Percentiles rank a stretch among this genome's conserved stretches.
Conservation (phyloP, 2,888 invertebrate species). For the Dendrolimus houi region DNA sequence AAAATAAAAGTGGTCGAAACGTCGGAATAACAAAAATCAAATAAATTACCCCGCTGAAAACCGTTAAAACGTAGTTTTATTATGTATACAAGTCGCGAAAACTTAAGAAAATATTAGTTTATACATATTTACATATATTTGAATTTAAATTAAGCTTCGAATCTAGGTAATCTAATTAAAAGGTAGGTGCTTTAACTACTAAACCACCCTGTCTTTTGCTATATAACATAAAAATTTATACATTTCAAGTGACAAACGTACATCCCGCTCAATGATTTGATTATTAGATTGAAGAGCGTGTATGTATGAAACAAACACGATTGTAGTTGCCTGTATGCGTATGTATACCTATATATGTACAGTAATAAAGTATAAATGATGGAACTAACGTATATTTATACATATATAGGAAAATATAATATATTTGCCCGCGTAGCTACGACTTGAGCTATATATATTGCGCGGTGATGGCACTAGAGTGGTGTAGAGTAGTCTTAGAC, state of each 20-base stretch:
- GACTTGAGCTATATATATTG: conserved; percentile 63
- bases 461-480: conserved; percentile 38
- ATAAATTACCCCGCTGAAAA: no score
- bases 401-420: conserved; percentile 68
- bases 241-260: background rate
- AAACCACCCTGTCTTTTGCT: no score
- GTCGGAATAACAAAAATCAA: no score
- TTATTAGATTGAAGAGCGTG: background rate
- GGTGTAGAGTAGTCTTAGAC: conserved; percentile 27
- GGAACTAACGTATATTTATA: conserved; percentile 52
- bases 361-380: conserved; percentile 76
- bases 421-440: conserved; percentile 70
- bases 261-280: background rate
- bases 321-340: conserved; percentile 41
- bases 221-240: no score
- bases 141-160: no score
- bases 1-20: no score
- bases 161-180: no score
- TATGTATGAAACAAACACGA: conserved; percentile 31
- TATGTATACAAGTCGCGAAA: no score
- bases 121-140: no score
- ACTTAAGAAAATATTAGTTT: no score
- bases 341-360: conserved; percentile 53
- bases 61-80: no score
- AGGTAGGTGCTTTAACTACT: no score